phyloP scores from a whole-genome alignment of 2,113 vertebrate species.

The Petroica traversi region DNA sequence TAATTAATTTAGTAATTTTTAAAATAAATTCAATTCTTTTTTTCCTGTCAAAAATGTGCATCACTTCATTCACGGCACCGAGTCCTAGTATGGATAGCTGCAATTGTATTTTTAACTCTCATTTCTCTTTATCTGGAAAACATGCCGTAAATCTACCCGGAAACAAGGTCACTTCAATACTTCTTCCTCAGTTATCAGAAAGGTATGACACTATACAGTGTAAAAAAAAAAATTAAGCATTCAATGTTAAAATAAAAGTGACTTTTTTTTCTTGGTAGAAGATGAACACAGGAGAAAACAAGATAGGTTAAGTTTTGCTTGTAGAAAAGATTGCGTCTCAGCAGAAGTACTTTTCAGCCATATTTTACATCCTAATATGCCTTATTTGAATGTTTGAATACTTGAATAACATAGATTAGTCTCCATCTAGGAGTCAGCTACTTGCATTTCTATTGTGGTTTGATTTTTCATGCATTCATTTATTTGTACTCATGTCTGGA shows the following conservation, averaged over 20 bases:
- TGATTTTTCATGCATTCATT: background rate
- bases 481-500: background rate
- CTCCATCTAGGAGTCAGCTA: background rate
- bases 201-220: background rate
- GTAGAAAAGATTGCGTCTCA: background rate
- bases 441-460: background rate
- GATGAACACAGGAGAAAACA: background rate
- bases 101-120: background rate
- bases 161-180: background rate
- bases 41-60: background rate
- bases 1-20: accelerated
- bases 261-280: background rate
- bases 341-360: background rate
- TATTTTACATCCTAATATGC: background rate
- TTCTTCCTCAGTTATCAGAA: background rate
- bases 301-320: background rate
- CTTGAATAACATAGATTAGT: background rate
- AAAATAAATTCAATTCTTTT: background rate
- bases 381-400: background rate
- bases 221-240: background rate
- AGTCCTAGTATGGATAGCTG: background rate
- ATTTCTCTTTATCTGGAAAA: background rate
- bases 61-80: background rate
- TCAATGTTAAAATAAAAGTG: background rate
- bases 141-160: background rate